Percentiles rank a stretch among this genome's conserved stretches.
Evolutionary conservation across 2,888 invertebrate genomes (phyloP).

Genomic region (Andricus quercusramuli): DNA sequence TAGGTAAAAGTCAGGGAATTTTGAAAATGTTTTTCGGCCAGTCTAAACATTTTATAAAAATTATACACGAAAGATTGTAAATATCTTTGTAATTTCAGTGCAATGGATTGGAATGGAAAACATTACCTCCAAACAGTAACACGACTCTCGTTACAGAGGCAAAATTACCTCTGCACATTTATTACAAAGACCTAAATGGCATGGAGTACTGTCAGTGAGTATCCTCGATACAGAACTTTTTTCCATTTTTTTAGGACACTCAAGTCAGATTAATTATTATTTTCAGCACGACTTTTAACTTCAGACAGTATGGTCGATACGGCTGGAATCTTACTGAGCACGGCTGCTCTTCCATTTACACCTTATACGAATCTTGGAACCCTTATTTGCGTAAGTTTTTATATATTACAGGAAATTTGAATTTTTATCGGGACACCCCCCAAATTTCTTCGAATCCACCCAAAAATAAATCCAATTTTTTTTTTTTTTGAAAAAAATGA

Average conservation of each 20-base stretch:
- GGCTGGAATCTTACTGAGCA: conserved; percentile 73
- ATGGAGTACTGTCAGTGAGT: conserved; percentile 69
- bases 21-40: too few relatives aligned
- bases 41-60: not conserved
- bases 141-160: conserved; percentile 68
- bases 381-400: conserved; percentile 72
- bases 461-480: too few relatives aligned
- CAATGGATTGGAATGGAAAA: conserved; percentile 59
- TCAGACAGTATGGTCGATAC: conserved; percentile 76
- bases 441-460: too few relatives aligned
- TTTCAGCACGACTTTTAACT: conserved; percentile 66
- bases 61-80: not conserved
- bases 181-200: conserved; percentile 58
- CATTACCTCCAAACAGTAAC: conserved; percentile 62
- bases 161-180: conserved; percentile 68
- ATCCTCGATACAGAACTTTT: conserved; percentile 40
- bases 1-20: too few relatives aligned
- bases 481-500: too few relatives aligned
- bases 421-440: too few relatives aligned
- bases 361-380: conserved; percentile 66
- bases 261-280: conserved; percentile 11
- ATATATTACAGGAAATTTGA: too few relatives aligned
- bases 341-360: conserved; percentile 67
- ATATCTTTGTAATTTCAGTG: conserved; percentile 66
- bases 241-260: not conserved